Conservation (phyloP, 1,140 invertebrate species). For the Platyscapa corneri region DNA sequence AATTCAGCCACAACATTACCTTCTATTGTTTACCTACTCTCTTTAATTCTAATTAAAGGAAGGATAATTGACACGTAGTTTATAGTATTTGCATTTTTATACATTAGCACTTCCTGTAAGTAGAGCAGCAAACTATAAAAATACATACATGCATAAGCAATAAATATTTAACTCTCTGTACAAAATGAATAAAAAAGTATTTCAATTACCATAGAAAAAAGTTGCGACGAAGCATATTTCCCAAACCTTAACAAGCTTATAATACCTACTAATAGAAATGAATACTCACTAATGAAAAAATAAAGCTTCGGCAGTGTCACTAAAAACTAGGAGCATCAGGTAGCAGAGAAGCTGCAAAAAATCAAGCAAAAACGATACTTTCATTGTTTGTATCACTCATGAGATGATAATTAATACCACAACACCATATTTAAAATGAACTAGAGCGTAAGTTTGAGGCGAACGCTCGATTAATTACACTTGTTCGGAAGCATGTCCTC, state of each 20-base stretch:
- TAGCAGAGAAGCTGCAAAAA: conserved; percentile 58
- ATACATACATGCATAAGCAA: not conserved
- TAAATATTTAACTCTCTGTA: not conserved
- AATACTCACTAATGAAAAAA: conserved; percentile 63
- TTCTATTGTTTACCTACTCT: not conserved
- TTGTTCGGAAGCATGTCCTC: conserved; percentile 44
- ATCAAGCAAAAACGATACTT: not conserved
- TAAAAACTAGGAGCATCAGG: conserved; percentile 52
- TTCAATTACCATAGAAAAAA: no score
- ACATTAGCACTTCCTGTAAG: not conserved
- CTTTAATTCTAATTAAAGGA: not conserved
- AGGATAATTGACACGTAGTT: not conserved
- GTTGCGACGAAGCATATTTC: no score
- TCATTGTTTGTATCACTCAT: not conserved
- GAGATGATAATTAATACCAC: not conserved
- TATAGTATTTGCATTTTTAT: not conserved
- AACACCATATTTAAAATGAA: conserved; percentile 8
- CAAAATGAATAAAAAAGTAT: not conserved
- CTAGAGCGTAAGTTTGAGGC: not conserved
- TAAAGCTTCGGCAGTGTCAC: conserved; percentile 52
- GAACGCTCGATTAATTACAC: conserved; percentile 54
- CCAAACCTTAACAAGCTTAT: no score
- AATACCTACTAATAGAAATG: no score
- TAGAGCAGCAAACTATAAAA: not conserved
- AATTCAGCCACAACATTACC: not conserved